Conservation (phyloP, 1,140 invertebrate species). For the Agrypnia vestita region DNA sequence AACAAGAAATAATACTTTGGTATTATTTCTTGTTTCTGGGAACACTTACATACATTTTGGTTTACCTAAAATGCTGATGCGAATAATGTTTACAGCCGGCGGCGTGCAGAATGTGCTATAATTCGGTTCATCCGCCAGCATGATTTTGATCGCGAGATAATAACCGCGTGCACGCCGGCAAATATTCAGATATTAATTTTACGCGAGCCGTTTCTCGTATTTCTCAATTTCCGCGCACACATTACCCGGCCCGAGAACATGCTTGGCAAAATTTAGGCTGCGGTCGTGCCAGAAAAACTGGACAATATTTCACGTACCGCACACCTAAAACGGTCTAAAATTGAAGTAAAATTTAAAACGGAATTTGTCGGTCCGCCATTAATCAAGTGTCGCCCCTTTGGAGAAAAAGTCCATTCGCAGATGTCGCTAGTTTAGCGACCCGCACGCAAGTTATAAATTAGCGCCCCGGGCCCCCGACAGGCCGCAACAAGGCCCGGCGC, state of each 20-base stretch:
- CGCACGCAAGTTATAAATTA: constrained; percentile 46
- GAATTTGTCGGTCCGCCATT: constrained; percentile 33
- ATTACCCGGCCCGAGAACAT: neutral
- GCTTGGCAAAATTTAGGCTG: constrained; percentile 3
- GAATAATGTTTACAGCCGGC: no score
- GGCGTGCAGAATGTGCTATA: no score
- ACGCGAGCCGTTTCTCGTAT: neutral
- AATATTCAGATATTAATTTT: constrained; percentile 26
- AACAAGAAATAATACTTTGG: neutral
- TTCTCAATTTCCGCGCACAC: constrained; percentile 21
- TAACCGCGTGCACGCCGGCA: constrained; percentile 2
- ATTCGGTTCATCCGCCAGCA: neutral
- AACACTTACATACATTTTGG: no score
- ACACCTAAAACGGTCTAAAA: constrained; percentile 26
- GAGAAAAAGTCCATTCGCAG: constrained; percentile 41
- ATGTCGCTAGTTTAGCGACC: constrained; percentile 42
- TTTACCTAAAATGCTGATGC: neutral
- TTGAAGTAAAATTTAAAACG: constrained; percentile 43
- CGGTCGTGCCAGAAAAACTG: constrained; percentile 26
- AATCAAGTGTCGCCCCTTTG: constrained; percentile 39
- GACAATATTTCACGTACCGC: constrained; percentile 26
- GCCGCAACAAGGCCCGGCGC: neutral
- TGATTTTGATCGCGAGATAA: neutral
- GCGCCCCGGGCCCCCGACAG: constrained; percentile 1
- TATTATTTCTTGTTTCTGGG: no score